These are phyloP conservation scores for Myotis lucifugus DNA, from an alignment of 2,113 vertebrate genomes.

Conservation along the genomic window DNA sequence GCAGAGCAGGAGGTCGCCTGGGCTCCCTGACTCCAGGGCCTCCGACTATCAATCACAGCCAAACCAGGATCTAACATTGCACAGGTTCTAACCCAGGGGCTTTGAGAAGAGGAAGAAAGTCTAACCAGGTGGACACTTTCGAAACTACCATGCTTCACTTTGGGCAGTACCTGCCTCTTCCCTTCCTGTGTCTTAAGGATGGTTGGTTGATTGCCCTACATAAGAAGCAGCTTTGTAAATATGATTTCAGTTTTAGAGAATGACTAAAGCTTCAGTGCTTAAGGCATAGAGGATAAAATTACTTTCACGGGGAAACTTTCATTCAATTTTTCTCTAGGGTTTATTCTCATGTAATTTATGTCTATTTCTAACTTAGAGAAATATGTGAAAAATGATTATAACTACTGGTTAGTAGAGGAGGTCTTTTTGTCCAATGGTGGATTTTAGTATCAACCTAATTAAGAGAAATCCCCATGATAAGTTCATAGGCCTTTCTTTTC, in stretches of 20 bases:
- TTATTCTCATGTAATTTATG: not conserved
- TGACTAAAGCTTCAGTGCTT: not conserved
- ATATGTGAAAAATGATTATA: not conserved
- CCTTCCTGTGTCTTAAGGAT: not conserved
- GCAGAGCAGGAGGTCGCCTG: not conserved
- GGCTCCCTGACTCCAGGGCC: not conserved
- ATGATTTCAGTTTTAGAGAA: not conserved
- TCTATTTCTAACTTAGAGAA: not conserved
- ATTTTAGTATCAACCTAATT: not conserved
- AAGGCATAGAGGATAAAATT: not conserved
- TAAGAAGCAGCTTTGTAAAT: not conserved
- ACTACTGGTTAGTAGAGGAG: not conserved
- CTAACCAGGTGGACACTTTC: not conserved
- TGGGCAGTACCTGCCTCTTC: not conserved
- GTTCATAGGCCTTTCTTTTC: not conserved
- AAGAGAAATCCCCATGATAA: not conserved
- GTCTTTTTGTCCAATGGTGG: not conserved
- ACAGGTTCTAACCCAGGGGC: not conserved
- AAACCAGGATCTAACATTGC: not conserved
- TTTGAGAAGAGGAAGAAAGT: not conserved
- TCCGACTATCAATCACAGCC: not conserved
- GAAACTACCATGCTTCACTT: not conserved
- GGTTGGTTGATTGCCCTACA: not conserved
- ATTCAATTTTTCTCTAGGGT: not conserved
- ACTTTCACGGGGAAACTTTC: not conserved